Percentiles rank a stretch among this genome's conserved stretches.
Conservation (phyloP, 2,113 vertebrate species). For the Callaeas wilsoni region DNA sequence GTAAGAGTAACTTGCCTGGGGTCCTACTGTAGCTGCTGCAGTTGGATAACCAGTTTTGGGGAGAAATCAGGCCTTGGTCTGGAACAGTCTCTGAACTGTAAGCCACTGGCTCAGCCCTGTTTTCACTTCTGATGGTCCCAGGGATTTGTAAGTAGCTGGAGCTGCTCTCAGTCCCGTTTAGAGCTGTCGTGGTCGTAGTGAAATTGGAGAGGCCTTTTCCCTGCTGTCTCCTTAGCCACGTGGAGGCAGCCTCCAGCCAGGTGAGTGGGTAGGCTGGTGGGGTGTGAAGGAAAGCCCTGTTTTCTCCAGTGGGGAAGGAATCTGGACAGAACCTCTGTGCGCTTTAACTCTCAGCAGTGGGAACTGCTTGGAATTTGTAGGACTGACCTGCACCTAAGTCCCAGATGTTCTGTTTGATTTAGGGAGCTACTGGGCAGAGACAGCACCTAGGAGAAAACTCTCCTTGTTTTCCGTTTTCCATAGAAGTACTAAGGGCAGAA, state of each 20-base stretch:
- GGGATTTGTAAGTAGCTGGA: background rate
- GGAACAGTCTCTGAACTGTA: background rate
- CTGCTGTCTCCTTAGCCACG: background rate
- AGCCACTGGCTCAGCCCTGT: background rate
- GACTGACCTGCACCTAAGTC: background rate
- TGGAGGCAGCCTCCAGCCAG: background rate
- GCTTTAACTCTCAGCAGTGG: background rate
- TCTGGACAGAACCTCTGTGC: background rate
- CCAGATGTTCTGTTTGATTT: background rate
- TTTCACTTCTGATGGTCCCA: background rate
- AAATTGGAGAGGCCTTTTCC: background rate
- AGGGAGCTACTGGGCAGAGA: background rate
- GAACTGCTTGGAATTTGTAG: background rate
- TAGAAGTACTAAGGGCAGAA: background rate
- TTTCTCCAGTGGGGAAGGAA: background rate
- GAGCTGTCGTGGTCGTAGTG: background rate
- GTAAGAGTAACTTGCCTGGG: background rate
- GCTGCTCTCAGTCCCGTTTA: background rate
- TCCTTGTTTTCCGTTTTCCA: background rate
- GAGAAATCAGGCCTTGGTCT: background rate
- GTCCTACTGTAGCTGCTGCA: background rate
- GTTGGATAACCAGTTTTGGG: background rate
- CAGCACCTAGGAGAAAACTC: background rate
- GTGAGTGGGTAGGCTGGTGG: background rate
- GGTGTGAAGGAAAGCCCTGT: background rate